These are phyloP conservation scores for Chironomus riparius DNA, from an alignment of 2,888 invertebrate genomes.

Conservation along the genomic window DNA sequence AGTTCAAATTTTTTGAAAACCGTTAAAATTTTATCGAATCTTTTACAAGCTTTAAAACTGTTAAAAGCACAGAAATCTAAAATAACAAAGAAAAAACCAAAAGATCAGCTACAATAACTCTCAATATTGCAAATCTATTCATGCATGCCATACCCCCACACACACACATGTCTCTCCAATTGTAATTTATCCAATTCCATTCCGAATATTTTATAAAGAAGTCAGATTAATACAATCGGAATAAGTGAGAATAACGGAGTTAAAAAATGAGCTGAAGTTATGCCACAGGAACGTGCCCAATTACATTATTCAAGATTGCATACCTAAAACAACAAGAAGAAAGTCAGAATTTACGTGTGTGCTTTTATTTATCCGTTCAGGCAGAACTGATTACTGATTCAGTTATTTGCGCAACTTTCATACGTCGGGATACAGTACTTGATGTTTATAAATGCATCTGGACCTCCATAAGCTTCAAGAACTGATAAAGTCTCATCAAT, in stretches of 20 bases:
- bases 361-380: neutral
- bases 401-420: slow-evolving; percentile 75
- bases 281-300: neutral
- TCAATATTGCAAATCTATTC: neutral
- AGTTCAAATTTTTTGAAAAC: too few species aligned
- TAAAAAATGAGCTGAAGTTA: neutral
- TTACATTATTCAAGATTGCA: neutral
- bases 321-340: neutral
- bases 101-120: neutral
- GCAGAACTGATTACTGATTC: neutral
- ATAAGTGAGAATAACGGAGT: neutral
- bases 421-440: slow-evolving; percentile 99
- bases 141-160: neutral
- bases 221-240: neutral
- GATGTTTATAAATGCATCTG: slow-evolving; percentile 94
- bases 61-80: too few species aligned
- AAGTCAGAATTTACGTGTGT: neutral
- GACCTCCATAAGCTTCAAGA: slow-evolving; percentile 84
- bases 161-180: neutral
- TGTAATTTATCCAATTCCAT: neutral
- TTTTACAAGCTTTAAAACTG: too few species aligned
- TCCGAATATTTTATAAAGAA: neutral
- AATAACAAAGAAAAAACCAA: neutral
- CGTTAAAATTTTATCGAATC: too few species aligned
- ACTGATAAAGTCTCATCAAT: slow-evolving; percentile 88